Conservation (phyloP, 1,140 invertebrate species). For the Brachionus rotundiformis region DNA sequence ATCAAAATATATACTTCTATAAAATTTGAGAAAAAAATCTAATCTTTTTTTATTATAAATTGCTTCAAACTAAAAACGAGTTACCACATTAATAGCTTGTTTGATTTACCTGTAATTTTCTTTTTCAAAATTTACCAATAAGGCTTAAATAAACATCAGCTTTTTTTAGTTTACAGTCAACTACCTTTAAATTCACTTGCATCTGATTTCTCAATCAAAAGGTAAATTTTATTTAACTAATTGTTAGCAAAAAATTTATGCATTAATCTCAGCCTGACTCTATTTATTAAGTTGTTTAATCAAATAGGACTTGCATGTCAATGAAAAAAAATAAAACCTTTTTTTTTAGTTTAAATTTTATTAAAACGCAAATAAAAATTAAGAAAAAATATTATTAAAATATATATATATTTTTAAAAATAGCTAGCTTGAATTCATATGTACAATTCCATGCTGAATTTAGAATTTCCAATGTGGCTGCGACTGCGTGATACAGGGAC, state of each 20-base stretch:
- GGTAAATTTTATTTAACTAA: neutral
- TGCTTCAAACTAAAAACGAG: neutral
- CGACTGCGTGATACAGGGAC: neutral
- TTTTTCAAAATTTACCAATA: neutral
- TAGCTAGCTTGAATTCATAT: neutral
- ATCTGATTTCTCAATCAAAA: neutral
- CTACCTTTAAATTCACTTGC: neutral
- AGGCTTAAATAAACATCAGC: neutral
- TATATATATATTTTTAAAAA: neutral
- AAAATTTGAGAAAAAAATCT: neutral
- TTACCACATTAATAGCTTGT: neutral
- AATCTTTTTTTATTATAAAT: conserved; percentile 23
- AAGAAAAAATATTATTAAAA: neutral
- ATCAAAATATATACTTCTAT: neutral
- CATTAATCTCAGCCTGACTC: neutral
- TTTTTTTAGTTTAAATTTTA: conserved; percentile 14
- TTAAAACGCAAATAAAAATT: neutral
- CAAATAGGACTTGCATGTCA: neutral
- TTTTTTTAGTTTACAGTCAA: conserved; percentile 13
- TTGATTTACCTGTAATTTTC: conserved; percentile 15
- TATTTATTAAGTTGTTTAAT: neutral
- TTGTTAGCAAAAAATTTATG: neutral
- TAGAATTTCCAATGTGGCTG: neutral
- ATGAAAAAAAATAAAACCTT: neutral
- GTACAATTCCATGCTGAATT: neutral